Evolutionary conservation across 2,113 vertebrate genomes (phyloP).

Genomic region (Engraulis encrasicolus): DNA sequence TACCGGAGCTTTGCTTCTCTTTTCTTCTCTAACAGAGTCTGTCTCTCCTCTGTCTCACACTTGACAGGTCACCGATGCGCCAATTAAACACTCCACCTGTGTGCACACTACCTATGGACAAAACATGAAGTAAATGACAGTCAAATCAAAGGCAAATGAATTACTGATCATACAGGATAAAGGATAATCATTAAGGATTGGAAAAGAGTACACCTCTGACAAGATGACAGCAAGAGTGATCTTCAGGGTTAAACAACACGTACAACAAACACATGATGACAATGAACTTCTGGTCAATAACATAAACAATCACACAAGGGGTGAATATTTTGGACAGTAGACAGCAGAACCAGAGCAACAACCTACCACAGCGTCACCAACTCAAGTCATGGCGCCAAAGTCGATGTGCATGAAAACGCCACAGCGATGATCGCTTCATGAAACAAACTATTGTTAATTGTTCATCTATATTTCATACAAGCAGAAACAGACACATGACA

Average conservation of each 20-base stretch:
- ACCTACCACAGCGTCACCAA: background rate
- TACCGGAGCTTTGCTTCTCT: background rate
- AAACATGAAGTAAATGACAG: background rate
- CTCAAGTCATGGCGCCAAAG: constrained; percentile 2
- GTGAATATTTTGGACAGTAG: no score
- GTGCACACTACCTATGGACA: background rate
- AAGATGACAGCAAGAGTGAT: no score
- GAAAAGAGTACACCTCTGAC: no score
- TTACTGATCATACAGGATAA: background rate
- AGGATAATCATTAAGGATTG: no score
- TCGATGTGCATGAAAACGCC: background rate
- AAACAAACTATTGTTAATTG: background rate
- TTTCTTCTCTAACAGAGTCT: no score
- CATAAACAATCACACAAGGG: no score
- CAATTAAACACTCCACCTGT: background rate
- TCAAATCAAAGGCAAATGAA: background rate
- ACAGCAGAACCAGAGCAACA: background rate
- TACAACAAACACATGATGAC: no score
- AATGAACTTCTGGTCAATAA: no score
- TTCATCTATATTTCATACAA: background rate
- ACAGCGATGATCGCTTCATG: background rate
- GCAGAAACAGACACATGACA: background rate
- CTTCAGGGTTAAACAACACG: no score
- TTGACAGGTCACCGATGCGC: background rate
- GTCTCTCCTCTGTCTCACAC: background rate